Evolutionary conservation across 2,113 vertebrate species (phyloP).

Genomic region (Cygnus atratus): DNA sequence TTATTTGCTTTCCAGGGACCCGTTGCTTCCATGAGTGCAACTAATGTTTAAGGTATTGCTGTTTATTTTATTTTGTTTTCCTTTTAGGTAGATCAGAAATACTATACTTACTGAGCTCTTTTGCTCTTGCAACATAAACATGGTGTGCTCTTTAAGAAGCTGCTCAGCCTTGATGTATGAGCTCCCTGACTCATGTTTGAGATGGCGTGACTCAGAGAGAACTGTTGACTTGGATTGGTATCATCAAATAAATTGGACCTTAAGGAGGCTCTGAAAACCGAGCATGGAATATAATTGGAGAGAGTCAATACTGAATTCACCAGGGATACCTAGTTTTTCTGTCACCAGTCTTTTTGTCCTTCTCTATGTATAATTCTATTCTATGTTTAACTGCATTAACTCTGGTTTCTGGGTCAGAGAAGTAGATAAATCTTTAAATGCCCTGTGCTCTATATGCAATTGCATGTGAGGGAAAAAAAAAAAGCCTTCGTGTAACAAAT

Average conservation of each 20-base stretch:
- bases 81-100: background rate
- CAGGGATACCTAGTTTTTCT: background rate
- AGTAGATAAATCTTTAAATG: background rate
- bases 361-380: background rate
- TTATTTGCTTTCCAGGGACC: background rate
- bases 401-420: background rate
- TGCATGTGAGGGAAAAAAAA: background rate
- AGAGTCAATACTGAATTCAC: background rate
- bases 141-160: background rate
- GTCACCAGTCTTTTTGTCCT: background rate
- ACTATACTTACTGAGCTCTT: background rate
- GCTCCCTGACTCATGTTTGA: background rate
- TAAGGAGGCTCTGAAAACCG: background rate
- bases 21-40: background rate
- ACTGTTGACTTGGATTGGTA: background rate
- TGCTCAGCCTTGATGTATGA: background rate
- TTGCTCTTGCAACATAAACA: accelerated
- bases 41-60: background rate
- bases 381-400: background rate
- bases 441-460: background rate
- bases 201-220: background rate
- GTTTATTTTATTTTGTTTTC: background rate
- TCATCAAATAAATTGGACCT: background rate
- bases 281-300: background rate
- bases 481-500: background rate